These are phyloP conservation scores for Caenorhabditis becei DNA, from an alignment of 2,888 invertebrate species.

Conservation along the genomic window DNA sequence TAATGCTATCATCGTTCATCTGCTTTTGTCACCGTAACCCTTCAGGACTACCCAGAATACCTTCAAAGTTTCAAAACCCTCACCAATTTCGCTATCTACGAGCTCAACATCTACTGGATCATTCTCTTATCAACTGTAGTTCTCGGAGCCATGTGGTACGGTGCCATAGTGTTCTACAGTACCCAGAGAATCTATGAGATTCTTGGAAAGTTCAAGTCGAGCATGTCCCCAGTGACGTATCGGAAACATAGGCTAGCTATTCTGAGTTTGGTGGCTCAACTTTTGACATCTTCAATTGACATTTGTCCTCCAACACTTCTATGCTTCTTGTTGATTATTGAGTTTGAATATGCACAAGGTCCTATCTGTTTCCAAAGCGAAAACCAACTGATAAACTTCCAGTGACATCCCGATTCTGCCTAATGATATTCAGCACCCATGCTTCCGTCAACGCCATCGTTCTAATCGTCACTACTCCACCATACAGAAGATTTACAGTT, in stretches of 20 bases:
- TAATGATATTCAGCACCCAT: slow-evolving; percentile 8
- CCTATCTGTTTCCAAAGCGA: too few relatives aligned
- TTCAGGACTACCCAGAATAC: background rate
- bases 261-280: background rate
- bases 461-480: slow-evolving; percentile 12
- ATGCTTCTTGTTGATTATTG: background rate
- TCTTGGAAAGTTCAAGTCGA: background rate
- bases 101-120: background rate
- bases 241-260: background rate
- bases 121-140: background rate
- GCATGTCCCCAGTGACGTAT: background rate
- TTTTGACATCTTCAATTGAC: background rate
- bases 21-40: too few relatives aligned
- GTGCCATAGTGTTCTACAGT: background rate
- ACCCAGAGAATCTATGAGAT: background rate
- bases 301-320: background rate
- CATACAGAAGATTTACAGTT: background rate
- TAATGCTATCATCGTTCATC: too few relatives aligned
- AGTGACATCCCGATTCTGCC: background rate
- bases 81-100: background rate
- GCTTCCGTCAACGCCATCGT: slow-evolving; percentile 19
- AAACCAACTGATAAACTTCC: background rate
- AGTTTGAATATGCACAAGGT: background rate
- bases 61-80: background rate
- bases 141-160: background rate